Conservation (phyloP, 1,140 invertebrate species). For the Palaemon carinicauda region DNA sequence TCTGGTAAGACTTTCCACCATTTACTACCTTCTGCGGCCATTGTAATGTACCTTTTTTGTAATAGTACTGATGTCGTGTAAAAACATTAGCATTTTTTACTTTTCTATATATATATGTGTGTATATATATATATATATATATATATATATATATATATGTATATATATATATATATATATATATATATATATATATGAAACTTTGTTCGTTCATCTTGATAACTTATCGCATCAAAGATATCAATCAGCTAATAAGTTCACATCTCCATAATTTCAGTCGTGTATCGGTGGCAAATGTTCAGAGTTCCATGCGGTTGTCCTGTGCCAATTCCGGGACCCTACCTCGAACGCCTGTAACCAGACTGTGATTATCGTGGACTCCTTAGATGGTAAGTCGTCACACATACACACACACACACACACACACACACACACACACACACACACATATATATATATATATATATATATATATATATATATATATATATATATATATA, state of each 20-base stretch:
- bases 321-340: constrained; percentile 85
- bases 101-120: no score
- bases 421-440: not conserved
- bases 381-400: not conserved
- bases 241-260: no score
- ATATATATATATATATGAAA: no score
- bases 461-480: not conserved
- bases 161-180: no score
- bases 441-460: not conserved
- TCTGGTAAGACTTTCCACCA: not conserved
- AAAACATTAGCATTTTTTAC: no score
- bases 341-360: constrained; percentile 70
- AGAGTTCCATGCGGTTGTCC: constrained; percentile 92
- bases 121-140: no score
- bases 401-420: not conserved
- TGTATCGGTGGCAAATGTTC: constrained; percentile 86
- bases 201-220: no score
- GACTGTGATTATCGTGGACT: not conserved
- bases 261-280: constrained; percentile 69
- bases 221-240: no score
- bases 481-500: not conserved
- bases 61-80: no score
- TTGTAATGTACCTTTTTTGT: no score
- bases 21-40: no score
- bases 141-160: no score